These are phyloP conservation scores for Gorsachius magnificus DNA, from an alignment of 2,797 vertebrate genomes.

Conservation along the genomic window DNA sequence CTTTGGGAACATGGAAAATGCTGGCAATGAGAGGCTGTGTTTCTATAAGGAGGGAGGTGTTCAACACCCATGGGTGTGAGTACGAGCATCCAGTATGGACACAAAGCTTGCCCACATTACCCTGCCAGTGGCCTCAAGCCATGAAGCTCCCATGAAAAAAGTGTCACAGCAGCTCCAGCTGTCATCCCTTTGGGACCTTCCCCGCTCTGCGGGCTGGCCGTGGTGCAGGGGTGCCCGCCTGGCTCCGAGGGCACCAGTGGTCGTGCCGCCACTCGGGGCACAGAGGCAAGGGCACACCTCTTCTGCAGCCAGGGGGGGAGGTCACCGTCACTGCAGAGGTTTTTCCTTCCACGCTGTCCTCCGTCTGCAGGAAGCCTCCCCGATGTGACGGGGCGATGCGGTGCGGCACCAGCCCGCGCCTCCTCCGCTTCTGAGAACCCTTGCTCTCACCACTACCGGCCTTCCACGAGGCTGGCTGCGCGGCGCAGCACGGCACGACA, in stretches of 20 bases:
- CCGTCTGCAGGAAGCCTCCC: slow-evolving; percentile 70
- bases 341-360: slow-evolving; percentile 27
- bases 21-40: not conserved
- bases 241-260: not conserved
- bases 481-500: slow-evolving; percentile 16
- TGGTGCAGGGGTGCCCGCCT: not conserved
- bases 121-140: not conserved
- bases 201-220: fast-evolving
- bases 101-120: not conserved
- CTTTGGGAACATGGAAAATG: not conserved
- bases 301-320: not conserved
- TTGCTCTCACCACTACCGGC: slow-evolving; percentile 80
- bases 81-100: not conserved
- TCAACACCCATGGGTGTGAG: not conserved
- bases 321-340: not conserved
- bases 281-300: fast-evolving
- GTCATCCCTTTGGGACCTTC: not conserved
- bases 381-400: slow-evolving; percentile 62
- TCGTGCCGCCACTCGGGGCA: fast-evolving
- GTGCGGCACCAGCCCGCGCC: slow-evolving; percentile 51
- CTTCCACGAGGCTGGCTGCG: slow-evolving; percentile 75
- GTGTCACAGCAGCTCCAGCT: not conserved
- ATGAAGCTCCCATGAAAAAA: not conserved
- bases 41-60: not conserved
- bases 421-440: slow-evolving; percentile 80